phyloP scores from a whole-genome alignment of 1,140 invertebrate species.

The Drosophila melanogaster region Release_6_plus_ISO1_MT NC_004354.4:16215501-16216000 shows the following conservation, averaged over 20 bases:
- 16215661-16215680: constrained; percentile 47
- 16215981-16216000: too few species aligned
- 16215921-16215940: background rate
- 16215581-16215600: background rate
- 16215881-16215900: background rate
- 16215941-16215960: background rate
- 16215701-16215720: constrained; percentile 1
- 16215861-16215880: background rate
- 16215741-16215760: constrained; percentile 23
- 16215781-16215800: constrained; percentile 49
- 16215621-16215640: constrained; percentile 34
- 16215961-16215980: background rate
- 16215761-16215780: constrained; percentile 9
- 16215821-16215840: constrained; percentile 20
- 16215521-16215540: constrained; percentile 1
- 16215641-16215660: constrained; percentile 50
- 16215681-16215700: background rate
- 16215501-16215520: constrained; percentile 23
- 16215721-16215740: constrained; percentile 38
- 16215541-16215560: too few species aligned
- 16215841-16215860: background rate
- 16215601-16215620: constrained; percentile 28
- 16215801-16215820: constrained; percentile 47
- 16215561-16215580: too few species aligned
- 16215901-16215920: background rate